A percentile compares a stretch with the other conserved stretches of the same genome.
phyloP scores from a whole-genome alignment of 1,140 invertebrate species.

The Drosophila pseudoobscura region DNA sequence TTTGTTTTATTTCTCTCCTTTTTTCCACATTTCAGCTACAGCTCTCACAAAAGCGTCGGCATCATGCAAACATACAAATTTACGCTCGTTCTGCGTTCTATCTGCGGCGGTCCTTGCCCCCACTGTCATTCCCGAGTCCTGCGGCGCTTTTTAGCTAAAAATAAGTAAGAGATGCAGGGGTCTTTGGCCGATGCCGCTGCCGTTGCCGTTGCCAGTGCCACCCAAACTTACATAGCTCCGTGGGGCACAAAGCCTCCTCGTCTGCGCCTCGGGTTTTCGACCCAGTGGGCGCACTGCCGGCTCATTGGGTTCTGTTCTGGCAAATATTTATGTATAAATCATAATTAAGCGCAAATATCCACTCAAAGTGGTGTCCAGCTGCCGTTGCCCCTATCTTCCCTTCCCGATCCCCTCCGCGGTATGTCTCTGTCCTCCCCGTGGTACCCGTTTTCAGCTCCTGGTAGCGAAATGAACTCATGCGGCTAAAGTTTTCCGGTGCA shows the following conservation, averaged over 20 bases:
- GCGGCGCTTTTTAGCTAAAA: conserved; percentile 49
- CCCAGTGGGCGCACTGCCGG: conserved; percentile 31
- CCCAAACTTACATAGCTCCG: conserved; percentile 19
- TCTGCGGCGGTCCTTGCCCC: conserved; percentile 14
- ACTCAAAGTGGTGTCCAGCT: conserved; percentile 40
- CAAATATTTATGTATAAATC: conserved; percentile 61
- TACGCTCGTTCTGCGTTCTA: conserved; percentile 37
- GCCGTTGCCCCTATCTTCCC: background rate
- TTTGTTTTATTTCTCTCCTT: conserved; percentile 58
- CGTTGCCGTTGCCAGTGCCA: background rate
- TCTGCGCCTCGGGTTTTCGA: conserved; percentile 2
- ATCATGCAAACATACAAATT: conserved; percentile 28
- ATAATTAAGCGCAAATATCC: conserved; percentile 63
- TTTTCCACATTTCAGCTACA: conserved; percentile 42
- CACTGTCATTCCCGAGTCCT: background rate
- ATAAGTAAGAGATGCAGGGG: conserved; percentile 13
- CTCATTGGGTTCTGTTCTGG: conserved; percentile 23
- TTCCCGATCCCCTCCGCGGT: background rate
- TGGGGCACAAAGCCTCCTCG: background rate
- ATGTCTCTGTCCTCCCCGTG: conserved; percentile 13
- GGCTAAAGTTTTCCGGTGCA: conserved; percentile 47
- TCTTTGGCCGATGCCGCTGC: too few species aligned
- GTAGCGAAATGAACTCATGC: conserved; percentile 23
- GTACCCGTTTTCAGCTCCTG: conserved; percentile 13
- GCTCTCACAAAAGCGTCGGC: conserved; percentile 6